A percentile compares a stretch with the other conserved stretches of the same genome.
Evolutionary conservation across 2,113 vertebrate genomes (phyloP).

Genomic region (Rallus limicola): DNA sequence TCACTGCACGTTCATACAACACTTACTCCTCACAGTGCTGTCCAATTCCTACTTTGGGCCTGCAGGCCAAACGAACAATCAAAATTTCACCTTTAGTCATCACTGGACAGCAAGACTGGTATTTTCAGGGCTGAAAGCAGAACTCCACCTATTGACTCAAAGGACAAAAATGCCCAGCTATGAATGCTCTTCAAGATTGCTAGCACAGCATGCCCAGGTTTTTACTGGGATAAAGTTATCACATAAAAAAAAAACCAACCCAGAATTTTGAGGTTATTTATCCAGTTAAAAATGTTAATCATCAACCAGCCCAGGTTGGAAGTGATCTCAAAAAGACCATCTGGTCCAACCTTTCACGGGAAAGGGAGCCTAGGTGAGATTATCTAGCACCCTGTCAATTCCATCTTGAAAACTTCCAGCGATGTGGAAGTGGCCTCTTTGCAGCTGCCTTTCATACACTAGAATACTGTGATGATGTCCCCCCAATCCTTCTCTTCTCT

Average conservation of each 20-base stretch:
- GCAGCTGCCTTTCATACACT: not conserved
- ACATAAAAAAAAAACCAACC: not conserved
- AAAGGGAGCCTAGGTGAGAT: not conserved
- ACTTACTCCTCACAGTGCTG: not conserved
- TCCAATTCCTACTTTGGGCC: not conserved
- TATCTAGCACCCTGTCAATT: not conserved
- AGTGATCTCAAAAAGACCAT: not conserved
- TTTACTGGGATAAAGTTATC: not conserved
- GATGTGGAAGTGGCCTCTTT: not conserved
- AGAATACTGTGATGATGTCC: not conserved
- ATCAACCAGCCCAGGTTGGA: not conserved
- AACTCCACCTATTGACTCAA: not conserved
- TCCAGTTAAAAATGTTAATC: not conserved
- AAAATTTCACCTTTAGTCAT: not conserved
- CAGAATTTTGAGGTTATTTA: not conserved
- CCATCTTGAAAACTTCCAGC: not conserved
- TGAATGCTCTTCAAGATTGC: not conserved
- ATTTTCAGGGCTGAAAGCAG: not conserved
- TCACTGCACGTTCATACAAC: not conserved
- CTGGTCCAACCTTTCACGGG: not conserved
- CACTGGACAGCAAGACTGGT: not conserved
- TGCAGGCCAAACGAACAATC: not conserved
- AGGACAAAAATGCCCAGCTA: not conserved
- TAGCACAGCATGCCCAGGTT: not conserved
- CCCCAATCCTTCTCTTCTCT: not conserved